Evolutionary conservation across 1,140 invertebrate genomes (phyloP).

Genomic region (Calephelis virginiensis): DNA sequence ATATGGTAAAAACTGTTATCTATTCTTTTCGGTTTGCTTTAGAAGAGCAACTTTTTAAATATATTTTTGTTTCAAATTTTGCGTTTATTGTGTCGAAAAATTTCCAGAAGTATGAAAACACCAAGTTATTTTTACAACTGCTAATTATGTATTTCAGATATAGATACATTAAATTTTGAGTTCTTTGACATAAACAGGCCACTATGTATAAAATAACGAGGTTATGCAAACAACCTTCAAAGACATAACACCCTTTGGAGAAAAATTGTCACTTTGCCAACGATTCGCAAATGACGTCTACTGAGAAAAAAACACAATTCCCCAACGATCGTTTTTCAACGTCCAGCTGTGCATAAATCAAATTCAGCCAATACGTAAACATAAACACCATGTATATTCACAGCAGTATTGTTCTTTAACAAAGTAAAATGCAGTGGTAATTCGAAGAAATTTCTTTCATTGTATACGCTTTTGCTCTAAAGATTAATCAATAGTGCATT

Average conservation of each 20-base stretch:
- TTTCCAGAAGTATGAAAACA: no score
- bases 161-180: not conserved
- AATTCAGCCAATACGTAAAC: conserved; percentile 41
- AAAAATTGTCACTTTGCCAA: conserved; percentile 35
- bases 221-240: conserved; percentile 17
- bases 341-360: conserved; percentile 49
- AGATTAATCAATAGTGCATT: conserved; percentile 22
- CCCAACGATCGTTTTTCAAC: conserved; percentile 45
- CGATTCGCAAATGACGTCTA: conserved; percentile 36
- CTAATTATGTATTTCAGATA: not conserved
- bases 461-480: conserved; percentile 16
- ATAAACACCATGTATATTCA: conserved; percentile 35
- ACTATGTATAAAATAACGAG: conserved; percentile 6
- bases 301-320: conserved; percentile 45
- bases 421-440: conserved; percentile 24
- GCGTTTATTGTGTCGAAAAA: no score
- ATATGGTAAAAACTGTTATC: no score
- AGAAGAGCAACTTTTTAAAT: no score
- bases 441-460: conserved; percentile 27
- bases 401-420: conserved; percentile 28
- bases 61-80: no score
- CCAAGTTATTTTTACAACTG: not conserved
- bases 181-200: conserved; percentile 1
- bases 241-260: conserved; percentile 19
- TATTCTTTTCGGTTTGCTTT: no score